Base-by-base conservation (phyloP, 2,797 vertebrate species). In the Myotis findleyi region DNA sequence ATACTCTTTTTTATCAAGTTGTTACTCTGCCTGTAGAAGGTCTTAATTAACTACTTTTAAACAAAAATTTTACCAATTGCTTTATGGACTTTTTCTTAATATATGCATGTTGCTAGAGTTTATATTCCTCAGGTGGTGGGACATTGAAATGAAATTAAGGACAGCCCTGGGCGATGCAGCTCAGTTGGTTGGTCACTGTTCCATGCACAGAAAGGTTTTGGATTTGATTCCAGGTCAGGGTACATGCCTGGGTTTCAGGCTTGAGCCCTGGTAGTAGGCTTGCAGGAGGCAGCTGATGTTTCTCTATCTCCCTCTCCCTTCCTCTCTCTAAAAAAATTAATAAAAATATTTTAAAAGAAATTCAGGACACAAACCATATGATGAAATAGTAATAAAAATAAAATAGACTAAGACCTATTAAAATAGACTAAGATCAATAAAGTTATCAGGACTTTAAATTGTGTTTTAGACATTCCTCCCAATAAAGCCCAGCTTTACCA, bases 1-100 rank as follows among this genome's bases (percentile, higher is more conserved):
- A 49, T 49, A 5, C 0, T 93, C 77, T 94, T 97, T 91, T 47
- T 89, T 91, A 86, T 71, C 57, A 94, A 59, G 44, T 94, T 86
- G 27, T 91, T 49, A 79, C 44, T 49, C 33, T 73, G 88, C 55
- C n/a, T 93, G 27, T 76, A 80, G 69, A 79, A 93, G 47, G 53
- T 90, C 69, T 96, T 93, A 57, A 53, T 77, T 57, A 73, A 87
- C 55, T 91, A 85, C 7, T 85, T 0, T 75, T 86, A 83, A 93
- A 90, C 27, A 55, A 87, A 80, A 79, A 69, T 92, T 94, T 13
- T 89, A 41, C 72, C 36, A n/a, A 6, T 88, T 94, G 57, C 38
- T 95, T 49, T 64, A 44, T 49, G 53, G 85, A 71, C 53, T 89
- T 96, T 51, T 53, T 53, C 30, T 83, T 90, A 89, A 83, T 23